phyloP scores from a whole-genome alignment of 2,888 invertebrate species.

The Endomychus coccineus region DNA sequence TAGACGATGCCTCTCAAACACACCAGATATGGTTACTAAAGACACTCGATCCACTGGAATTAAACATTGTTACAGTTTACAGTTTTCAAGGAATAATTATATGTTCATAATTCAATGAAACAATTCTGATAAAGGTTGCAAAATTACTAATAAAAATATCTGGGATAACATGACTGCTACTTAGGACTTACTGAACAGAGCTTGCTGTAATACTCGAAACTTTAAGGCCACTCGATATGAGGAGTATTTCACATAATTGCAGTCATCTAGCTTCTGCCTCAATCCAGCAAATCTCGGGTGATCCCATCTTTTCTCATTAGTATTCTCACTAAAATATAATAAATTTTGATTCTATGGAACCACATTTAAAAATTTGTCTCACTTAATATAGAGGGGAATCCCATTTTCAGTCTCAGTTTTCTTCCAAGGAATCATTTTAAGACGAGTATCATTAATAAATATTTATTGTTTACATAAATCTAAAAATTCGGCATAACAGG shows the following conservation, averaged over 20 bases:
- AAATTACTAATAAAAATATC: too few relatives aligned
- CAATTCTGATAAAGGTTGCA: too few relatives aligned
- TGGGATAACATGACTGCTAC: too few relatives aligned
- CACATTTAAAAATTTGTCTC: conserved; percentile 29
- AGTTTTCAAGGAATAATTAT: conserved; percentile 2
- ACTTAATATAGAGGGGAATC: conserved; percentile 54
- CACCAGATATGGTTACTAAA: conserved; percentile 55
- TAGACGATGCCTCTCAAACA: conserved; percentile 64
- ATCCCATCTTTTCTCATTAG: conserved; percentile 50
- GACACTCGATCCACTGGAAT: conserved; percentile 36
- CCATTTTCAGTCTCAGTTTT: conserved; percentile 55
- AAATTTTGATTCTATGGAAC: conserved; percentile 9
- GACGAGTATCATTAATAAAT: neutral
- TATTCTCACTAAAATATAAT: conserved; percentile 45
- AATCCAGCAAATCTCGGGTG: conserved; percentile 55
- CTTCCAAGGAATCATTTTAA: conserved; percentile 41
- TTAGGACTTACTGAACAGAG: conserved; percentile 55
- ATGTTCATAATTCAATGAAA: conserved; percentile 1
- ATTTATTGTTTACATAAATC: too few relatives aligned
- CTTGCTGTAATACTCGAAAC: conserved; percentile 54
- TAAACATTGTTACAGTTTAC: conserved; percentile 6
- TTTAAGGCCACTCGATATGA: conserved; percentile 72
- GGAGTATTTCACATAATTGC: conserved; percentile 65
- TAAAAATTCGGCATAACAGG: too few relatives aligned
- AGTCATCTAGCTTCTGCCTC: conserved; percentile 52